Conservation (phyloP, 2,888 invertebrate species). For the Tenthredo livida region DNA sequence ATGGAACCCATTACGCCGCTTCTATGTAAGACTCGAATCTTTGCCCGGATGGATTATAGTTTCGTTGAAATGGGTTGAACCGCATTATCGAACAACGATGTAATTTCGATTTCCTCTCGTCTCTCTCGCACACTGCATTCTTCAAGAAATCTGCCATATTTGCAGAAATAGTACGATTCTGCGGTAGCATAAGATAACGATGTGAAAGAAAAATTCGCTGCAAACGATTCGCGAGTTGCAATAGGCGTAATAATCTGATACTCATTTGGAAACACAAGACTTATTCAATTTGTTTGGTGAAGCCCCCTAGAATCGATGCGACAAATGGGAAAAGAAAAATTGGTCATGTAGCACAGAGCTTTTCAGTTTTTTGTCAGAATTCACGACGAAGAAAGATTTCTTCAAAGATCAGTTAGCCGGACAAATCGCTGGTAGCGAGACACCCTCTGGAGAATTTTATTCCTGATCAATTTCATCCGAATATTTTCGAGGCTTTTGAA, state of each 20-base stretch:
- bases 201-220: background rate
- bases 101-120: background rate
- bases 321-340: too few relatives aligned
- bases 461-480: background rate
- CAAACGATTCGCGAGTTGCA: background rate
- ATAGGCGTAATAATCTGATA: background rate
- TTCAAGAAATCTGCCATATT: background rate
- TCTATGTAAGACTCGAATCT: background rate
- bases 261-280: background rate
- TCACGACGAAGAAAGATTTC: too few relatives aligned
- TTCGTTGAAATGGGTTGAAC: background rate
- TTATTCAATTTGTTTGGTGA: too few relatives aligned
- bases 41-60: background rate
- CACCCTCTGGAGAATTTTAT: background rate
- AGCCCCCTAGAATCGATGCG: too few relatives aligned
- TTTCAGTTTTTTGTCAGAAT: too few relatives aligned
- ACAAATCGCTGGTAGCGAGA: too few relatives aligned
- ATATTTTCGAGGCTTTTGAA: background rate
- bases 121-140: background rate
- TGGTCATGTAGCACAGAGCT: too few relatives aligned
- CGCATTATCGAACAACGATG: background rate
- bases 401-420: too few relatives aligned
- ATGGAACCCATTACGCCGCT: background rate
- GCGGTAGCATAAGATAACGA: background rate
- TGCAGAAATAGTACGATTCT: background rate